Conservation (phyloP, 2,113 vertebrate species). For the Pipa parva region DNA sequence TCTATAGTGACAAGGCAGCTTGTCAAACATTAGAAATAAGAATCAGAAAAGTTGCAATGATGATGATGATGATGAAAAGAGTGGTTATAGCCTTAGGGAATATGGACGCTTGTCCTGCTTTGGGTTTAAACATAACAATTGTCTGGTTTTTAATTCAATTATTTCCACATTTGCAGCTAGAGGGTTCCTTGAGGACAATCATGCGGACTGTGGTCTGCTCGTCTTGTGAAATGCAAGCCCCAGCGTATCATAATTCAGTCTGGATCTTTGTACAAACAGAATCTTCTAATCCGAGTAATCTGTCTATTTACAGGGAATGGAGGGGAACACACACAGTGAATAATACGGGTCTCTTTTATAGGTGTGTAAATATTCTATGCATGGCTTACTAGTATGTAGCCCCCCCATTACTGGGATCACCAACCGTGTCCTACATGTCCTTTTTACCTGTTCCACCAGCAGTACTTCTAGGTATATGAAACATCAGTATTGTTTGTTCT, state of each 20-base stretch:
- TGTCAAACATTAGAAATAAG: too few species aligned
- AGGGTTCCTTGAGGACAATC: conserved; percentile 8
- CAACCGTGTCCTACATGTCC: neutral
- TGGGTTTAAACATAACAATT: too few species aligned
- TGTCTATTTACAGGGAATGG: neutral
- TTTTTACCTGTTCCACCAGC: too few species aligned
- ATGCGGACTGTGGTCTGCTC: neutral
- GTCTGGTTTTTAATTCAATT: neutral
- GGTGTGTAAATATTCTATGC: neutral
- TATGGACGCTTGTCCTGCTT: too few species aligned
- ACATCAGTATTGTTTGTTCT: too few species aligned
- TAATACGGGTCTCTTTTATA: neutral
- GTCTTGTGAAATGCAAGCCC: neutral
- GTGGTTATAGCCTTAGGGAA: too few species aligned
- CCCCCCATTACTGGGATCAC: neutral
- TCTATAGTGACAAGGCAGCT: too few species aligned
- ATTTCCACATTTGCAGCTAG: neutral
- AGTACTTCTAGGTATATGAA: too few species aligned
- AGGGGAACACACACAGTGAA: neutral
- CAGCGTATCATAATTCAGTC: conserved; percentile 1
- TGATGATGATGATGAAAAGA: too few species aligned
- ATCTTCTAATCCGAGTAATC: neutral
- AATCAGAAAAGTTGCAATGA: too few species aligned
- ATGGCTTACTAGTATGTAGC: neutral
- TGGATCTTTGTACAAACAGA: neutral